Conservation (phyloP, 2,797 vertebrate species). For the Sciaenops ocellatus region DNA sequence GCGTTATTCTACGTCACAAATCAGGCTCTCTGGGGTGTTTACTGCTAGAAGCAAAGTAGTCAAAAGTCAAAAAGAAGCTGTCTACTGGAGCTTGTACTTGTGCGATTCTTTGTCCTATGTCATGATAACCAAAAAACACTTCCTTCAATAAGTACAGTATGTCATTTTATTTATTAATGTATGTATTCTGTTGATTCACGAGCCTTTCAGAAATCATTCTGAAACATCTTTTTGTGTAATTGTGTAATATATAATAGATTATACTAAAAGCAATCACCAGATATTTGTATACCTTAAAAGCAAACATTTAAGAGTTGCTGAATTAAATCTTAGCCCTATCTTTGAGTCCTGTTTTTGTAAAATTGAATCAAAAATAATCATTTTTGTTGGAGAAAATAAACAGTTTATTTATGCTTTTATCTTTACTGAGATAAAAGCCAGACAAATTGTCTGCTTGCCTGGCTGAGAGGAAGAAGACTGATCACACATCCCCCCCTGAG, state of each 20-base stretch:
- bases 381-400: too few relatives aligned
- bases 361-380: not conserved
- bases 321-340: not conserved
- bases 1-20: slow-evolving; percentile 18
- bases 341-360: not conserved
- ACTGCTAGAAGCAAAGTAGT: slow-evolving; percentile 6
- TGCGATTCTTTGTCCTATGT: not conserved
- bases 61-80: slow-evolving; percentile 12
- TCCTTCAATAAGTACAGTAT: not conserved
- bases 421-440: not conserved
- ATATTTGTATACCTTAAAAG: not conserved
- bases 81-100: not conserved
- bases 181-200: not conserved
- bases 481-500: not conserved
- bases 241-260: not conserved
- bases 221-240: not conserved
- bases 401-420: not conserved
- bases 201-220: not conserved
- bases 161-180: too few relatives aligned
- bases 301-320: not conserved
- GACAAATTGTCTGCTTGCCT: too few relatives aligned
- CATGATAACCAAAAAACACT: not conserved
- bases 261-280: not conserved
- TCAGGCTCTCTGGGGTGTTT: not conserved
- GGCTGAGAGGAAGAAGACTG: not conserved